phyloP scores from a whole-genome alignment of 2,113 vertebrate genomes.

The Cynocephalus volans region DNA sequence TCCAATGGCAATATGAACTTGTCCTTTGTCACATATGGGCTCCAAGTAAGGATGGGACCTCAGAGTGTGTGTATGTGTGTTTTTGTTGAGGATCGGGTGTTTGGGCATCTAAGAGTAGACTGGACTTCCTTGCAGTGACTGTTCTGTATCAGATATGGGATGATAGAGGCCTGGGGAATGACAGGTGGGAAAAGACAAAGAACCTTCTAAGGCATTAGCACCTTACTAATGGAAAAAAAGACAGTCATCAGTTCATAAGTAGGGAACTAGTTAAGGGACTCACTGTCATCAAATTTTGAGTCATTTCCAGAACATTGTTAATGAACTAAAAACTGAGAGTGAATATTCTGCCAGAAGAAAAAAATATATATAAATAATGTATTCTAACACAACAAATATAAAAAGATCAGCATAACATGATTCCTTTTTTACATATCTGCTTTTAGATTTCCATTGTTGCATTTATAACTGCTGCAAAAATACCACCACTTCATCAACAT shows the following conservation, averaged over 20 bases:
- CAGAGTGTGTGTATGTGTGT: no score
- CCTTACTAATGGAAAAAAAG: not conserved
- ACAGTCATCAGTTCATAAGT: not conserved
- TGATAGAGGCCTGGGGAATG: not conserved
- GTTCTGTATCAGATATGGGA: not conserved
- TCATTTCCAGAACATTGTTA: constrained; percentile 6
- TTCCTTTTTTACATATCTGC: not conserved
- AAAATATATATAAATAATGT: not conserved
- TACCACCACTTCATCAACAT: constrained; percentile 87
- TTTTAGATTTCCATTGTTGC: constrained; percentile 91
- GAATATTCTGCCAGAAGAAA: not conserved
- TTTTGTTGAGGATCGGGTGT: not conserved
- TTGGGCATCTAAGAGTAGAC: not conserved
- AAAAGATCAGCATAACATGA: not conserved
- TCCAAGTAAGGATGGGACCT: not conserved
- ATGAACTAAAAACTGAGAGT: constrained; percentile 30
- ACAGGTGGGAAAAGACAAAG: not conserved
- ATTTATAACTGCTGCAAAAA: constrained; percentile 92
- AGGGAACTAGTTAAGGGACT: not conserved
- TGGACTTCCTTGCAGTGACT: not conserved
- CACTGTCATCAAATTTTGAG: not conserved
- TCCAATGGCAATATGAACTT: not conserved
- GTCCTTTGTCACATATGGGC: not conserved
- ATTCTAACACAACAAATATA: not conserved
- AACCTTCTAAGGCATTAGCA: no score